Percentiles rank a stretch among this genome's conserved stretches.
Conservation (phyloP, 2,797 vertebrate species). For the Diglossa cyanea region DNA sequence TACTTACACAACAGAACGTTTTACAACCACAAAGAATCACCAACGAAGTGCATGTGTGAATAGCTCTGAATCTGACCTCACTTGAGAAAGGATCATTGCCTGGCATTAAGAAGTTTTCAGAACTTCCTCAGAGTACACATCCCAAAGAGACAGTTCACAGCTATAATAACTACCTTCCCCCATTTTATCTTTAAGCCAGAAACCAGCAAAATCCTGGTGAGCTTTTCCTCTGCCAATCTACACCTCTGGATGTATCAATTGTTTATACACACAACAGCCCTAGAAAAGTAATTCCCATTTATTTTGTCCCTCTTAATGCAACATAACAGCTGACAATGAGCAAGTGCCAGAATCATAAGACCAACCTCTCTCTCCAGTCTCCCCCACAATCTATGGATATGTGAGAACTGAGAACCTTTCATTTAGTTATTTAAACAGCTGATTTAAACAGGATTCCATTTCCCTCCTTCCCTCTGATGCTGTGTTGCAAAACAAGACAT, state of each 20-base stretch:
- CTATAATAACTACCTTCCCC: background rate
- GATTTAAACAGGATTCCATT: background rate
- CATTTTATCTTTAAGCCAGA: background rate
- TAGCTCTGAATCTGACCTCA: background rate
- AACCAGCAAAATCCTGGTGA: background rate
- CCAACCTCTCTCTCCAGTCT: background rate
- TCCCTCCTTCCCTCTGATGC: slow-evolving; percentile 3
- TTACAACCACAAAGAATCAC: background rate
- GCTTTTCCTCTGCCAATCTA: background rate
- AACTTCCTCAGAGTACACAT: background rate
- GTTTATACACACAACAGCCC: background rate
- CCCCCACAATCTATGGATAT: background rate
- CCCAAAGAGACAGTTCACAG: background rate
- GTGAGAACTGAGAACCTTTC: background rate
- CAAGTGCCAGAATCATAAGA: background rate
- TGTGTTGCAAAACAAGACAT: slow-evolving; percentile 39
- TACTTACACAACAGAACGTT: background rate
- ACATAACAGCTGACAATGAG: background rate
- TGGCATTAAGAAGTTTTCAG: background rate
- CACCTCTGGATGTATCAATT: background rate
- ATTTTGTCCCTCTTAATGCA: background rate
- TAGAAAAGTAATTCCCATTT: background rate
- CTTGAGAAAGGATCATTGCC: background rate
- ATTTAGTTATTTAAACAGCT: background rate
- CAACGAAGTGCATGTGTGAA: background rate